phyloP scores from a whole-genome alignment of 2,113 vertebrate genomes.

The Anoura caudifer region DNA sequence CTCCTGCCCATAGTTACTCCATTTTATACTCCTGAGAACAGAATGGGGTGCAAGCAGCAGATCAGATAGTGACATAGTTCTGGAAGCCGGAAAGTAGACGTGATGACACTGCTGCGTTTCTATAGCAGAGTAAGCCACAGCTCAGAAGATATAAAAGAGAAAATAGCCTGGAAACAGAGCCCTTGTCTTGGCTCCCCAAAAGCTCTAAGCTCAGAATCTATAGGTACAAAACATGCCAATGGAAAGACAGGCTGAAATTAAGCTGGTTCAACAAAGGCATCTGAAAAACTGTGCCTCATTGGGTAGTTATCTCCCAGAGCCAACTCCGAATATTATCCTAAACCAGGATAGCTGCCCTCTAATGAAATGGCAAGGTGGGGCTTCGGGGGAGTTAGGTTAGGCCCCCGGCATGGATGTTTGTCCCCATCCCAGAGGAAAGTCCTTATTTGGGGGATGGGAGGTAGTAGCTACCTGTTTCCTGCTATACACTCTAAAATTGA shows the following conservation, averaged over 20 bases:
- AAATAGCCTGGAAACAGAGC: not conserved
- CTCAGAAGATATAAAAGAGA: not conserved
- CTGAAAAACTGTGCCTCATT: not conserved
- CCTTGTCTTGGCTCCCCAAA: not conserved
- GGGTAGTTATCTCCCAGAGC: not conserved
- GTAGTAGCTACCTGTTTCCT: not conserved
- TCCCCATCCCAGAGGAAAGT: not conserved
- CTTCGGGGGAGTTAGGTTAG: no score
- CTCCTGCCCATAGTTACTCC: not conserved
- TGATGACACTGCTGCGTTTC: not conserved
- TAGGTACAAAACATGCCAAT: not conserved
- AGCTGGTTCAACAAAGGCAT: not conserved
- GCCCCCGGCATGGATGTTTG: not conserved
- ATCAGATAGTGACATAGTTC: not conserved
- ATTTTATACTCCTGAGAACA: not conserved
- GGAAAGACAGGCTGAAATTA: not conserved
- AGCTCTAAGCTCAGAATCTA: not conserved
- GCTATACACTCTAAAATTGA: not conserved
- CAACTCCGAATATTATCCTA: not conserved
- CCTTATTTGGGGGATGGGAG: not conserved
- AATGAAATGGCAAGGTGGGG: not conserved
- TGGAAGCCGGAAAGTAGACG: not conserved
- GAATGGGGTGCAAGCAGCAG: not conserved
- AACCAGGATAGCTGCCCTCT: not conserved
- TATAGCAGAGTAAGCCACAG: not conserved